Conservation (phyloP, 2,888 invertebrate species). For the Folsomia candida region DNA sequence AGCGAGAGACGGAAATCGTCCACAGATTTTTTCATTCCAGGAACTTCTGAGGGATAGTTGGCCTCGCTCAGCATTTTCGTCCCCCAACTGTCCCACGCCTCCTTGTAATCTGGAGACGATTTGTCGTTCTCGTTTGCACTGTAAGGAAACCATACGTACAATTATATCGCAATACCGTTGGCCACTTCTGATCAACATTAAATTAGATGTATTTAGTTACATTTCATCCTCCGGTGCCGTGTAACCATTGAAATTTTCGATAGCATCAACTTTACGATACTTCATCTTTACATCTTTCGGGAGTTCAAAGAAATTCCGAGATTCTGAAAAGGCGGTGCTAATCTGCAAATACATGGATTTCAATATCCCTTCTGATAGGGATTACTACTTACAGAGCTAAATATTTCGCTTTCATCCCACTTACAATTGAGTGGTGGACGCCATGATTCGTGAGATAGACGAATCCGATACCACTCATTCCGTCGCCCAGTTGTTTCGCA, state of each 20-base stretch:
- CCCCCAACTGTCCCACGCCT: constrained; percentile 21
- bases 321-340: background rate
- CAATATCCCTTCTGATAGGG: too few species aligned
- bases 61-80: background rate
- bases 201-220: too few species aligned
- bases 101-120: background rate
- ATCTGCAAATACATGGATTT: too few species aligned
- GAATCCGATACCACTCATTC: constrained; percentile 1
- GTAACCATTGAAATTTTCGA: background rate
- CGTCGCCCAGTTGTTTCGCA: constrained; percentile 1
- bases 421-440: constrained; percentile 13
- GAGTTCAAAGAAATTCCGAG: background rate
- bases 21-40: constrained; percentile 21
- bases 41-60: constrained; percentile 17
- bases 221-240: background rate
- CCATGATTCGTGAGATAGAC: constrained; percentile 28
- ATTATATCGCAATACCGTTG: too few species aligned
- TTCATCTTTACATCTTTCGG: background rate
- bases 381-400: too few species aligned
- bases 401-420: too few species aligned
- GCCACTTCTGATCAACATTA: too few species aligned
- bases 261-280: background rate
- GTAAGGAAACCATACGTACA: too few species aligned
- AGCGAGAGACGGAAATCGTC: constrained; percentile 16
- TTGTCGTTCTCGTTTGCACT: background rate